These are phyloP conservation scores for Aplidium turbinatum DNA, from an alignment of 23 tunicate species.

Conservation along the genomic window DNA sequence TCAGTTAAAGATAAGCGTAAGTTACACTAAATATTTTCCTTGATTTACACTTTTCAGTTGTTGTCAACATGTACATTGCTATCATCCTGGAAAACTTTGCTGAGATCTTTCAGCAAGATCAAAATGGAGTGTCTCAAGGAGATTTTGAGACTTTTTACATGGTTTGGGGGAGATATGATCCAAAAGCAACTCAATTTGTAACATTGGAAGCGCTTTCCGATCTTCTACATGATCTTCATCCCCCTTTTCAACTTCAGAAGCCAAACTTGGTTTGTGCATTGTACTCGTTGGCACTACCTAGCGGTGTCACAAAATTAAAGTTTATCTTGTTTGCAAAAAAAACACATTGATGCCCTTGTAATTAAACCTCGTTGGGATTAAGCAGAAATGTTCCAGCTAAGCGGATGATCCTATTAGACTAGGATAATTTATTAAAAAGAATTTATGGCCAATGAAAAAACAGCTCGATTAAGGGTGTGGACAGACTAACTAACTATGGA, in stretches of 20 bases:
- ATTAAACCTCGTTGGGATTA: too few species aligned
- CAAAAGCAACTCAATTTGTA: conserved; percentile 93
- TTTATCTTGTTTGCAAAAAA: too few species aligned
- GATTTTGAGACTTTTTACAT: conserved; percentile 92
- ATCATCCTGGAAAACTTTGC: conserved; percentile 91
- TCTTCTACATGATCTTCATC: conserved; percentile 82
- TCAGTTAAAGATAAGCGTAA: too few species aligned
- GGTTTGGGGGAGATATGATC: conserved; percentile 97
- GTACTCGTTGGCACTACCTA: too few species aligned
- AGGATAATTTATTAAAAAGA: too few species aligned
- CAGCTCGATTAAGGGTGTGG: too few species aligned
- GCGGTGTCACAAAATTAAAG: too few species aligned
- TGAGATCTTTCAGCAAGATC: conserved; percentile 93
- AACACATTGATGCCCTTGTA: too few species aligned
- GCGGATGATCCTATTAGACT: too few species aligned
- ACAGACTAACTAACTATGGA: too few species aligned
- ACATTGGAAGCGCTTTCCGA: conserved; percentile 67
- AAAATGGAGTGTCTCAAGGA: conserved; percentile 83
- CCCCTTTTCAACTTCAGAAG: conserved; percentile 90
- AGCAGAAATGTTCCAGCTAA: too few species aligned
- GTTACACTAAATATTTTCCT: not conserved
- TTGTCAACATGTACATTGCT: conserved; percentile 99
- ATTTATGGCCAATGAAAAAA: too few species aligned
- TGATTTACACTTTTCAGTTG: conserved; percentile 39
- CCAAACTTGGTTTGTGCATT: conserved; percentile 85